phyloP scores from a whole-genome alignment of 1,140 invertebrate genomes.

The Bombus fervidus region DNA sequence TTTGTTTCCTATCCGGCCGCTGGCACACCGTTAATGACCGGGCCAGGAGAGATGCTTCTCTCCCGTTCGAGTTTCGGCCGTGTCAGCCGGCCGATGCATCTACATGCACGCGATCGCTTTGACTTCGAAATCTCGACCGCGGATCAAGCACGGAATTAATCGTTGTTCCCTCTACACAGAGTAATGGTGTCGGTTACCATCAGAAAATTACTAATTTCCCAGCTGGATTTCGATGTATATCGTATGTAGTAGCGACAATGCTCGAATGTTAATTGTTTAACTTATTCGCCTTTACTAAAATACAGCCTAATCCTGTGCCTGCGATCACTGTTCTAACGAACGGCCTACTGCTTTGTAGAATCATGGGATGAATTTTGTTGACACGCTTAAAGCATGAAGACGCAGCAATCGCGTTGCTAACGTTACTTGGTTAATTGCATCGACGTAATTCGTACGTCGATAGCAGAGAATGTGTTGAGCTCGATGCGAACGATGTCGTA shows the following conservation, averaged over 20 bases:
- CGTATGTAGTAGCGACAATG: no score
- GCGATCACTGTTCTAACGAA: no score
- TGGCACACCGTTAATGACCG: slow-evolving; percentile 62
- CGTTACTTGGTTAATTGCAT: no score
- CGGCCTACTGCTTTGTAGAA: no score
- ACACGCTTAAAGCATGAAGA: no score
- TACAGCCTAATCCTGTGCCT: no score
- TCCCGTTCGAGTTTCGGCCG: slow-evolving; percentile 33
- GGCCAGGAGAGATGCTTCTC: slow-evolving; percentile 23
- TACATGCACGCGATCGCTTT: background rate
- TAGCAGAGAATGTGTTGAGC: no score
- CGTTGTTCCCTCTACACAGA: background rate
- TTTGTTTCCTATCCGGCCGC: slow-evolving; percentile 61
- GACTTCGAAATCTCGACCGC: slow-evolving; percentile 14
- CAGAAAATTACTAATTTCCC: slow-evolving; percentile 27
- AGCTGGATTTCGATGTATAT: background rate
- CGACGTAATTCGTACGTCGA: no score
- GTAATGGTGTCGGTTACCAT: background rate
- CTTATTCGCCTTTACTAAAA: background rate
- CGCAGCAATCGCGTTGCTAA: no score
- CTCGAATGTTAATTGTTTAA: background rate
- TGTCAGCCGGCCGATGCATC: slow-evolving; percentile 29
- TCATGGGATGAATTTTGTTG: no score
- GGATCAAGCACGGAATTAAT: slow-evolving; percentile 12
- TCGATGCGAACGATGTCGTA: no score